A percentile compares a stretch with the other conserved stretches of the same genome.
Conservation (phyloP, 2,113 vertebrate species). For the Ivindomyrus marchei region DNA sequence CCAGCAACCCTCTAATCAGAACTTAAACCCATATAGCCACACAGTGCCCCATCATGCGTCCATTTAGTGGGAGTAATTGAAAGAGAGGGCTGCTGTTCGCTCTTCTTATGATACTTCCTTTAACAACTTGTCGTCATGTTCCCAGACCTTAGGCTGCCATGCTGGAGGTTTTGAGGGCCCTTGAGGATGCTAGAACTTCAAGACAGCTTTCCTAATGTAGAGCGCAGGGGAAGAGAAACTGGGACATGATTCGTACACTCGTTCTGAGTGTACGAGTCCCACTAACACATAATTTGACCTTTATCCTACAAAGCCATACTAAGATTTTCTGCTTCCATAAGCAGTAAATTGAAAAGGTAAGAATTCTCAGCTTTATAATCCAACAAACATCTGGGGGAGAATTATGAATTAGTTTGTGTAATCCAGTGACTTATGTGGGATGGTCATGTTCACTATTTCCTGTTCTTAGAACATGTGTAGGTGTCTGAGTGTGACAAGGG, state of each 20-base stretch:
- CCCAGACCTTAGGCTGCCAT: not conserved
- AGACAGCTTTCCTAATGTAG: not conserved
- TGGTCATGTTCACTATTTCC: not conserved
- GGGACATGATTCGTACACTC: not conserved
- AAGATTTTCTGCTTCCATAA: not conserved
- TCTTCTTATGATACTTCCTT: not conserved
- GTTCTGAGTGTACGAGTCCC: not conserved
- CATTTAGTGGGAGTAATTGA: not conserved
- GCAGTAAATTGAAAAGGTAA: not conserved
- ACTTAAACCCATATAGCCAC: not conserved
- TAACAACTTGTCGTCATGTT: not conserved
- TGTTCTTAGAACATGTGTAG: not conserved
- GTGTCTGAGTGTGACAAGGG: not conserved
- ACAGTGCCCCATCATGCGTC: not conserved
- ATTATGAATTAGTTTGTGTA: not conserved
- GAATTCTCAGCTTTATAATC: not conserved
- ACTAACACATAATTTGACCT: not conserved
- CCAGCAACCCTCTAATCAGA: not conserved
- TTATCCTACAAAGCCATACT: not conserved
- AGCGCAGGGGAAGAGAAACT: not conserved
- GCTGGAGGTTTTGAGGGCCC: not conserved
- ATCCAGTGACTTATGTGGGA: not conserved
- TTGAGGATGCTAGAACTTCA: not conserved
- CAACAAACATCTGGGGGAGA: not conserved
- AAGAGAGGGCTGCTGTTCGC: not conserved